Percentiles rank a stretch among this genome's conserved stretches.
These are phyloP conservation scores for Cheilosia pagana DNA, from an alignment of 2,888 invertebrate species.

Conservation along the genomic window DNA sequence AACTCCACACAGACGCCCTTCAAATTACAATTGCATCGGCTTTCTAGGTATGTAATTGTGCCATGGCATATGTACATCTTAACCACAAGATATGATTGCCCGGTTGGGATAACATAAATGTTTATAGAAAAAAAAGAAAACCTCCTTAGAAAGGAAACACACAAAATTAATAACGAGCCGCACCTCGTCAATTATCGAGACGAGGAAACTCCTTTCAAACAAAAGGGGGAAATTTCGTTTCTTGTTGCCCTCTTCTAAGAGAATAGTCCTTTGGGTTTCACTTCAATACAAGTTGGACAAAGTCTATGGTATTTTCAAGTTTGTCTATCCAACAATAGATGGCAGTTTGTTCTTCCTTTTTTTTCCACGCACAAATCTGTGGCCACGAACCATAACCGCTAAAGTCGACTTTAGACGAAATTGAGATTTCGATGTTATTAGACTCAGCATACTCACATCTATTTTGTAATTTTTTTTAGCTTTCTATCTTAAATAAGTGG, in stretches of 20 bases:
- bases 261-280: constrained; percentile 22
- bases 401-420: too few relatives aligned
- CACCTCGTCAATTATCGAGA: not conserved
- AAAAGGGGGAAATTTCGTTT: constrained; percentile 21
- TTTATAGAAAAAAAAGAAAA: not conserved
- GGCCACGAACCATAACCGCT: too few relatives aligned
- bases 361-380: not conserved
- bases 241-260: not conserved
- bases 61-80: not conserved
- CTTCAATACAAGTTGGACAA: constrained; percentile 1
- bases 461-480: too few relatives aligned
- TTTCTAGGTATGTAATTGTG: not conserved
- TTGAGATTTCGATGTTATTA: too few relatives aligned
- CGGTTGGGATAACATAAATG: not conserved
- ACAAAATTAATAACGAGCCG: not conserved
- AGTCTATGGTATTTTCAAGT: constrained; percentile 24
- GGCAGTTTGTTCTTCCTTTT: constrained; percentile 9
- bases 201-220: not conserved
- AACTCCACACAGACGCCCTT: not conserved
- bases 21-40: not conserved
- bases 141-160: not conserved
- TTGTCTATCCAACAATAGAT: constrained; percentile 49
- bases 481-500: too few relatives aligned
- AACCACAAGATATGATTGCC: not conserved
- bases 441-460: too few relatives aligned